Base-by-base conservation (phyloP, 2,797 vertebrate species). In the Kryptopterus vitreolus region DNA sequence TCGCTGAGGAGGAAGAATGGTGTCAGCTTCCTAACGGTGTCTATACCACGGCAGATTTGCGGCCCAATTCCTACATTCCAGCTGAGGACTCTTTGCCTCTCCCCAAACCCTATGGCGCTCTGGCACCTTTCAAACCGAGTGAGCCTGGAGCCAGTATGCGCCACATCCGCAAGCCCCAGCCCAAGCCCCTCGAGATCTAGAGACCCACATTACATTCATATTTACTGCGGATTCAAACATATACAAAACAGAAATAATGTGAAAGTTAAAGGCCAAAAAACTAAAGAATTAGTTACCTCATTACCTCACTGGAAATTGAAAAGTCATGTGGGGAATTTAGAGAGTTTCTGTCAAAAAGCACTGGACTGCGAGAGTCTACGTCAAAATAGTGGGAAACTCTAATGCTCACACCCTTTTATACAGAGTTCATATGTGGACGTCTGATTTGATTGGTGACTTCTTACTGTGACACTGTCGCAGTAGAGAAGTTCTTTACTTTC, bases 41-140 rank as follows among this genome's bases (percentile, higher is more conserved):
- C 59, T 91, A 80, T 85, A 95, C 92, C 0, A 95, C 94, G 0
- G 95, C 95, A 0, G 92, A 95, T 62, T 82, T 81, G 2, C 94
- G 96, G 2, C 96, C 96, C 7, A 92, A 87, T 0, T 92, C 95
- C 10, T 97, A 96, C 81, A 85, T 95, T 78, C 96, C 95, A 0
- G 76, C 88, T 5, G 88, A 87, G 0, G 88, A 84, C 57, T 22
- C n/a, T 0, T 93, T 97, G 29, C 95, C 94, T 0, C 59, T 96
- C 78, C 94, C 95, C 0, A 94, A 86, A 87, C 95, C 96, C 0
- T 96, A 95, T 0, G 92, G 96, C 0, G 91, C 92, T 10, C 83
- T 90, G 84, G 89, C 95, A 84, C 96, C 96, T 4, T 96, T 96
- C 88, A 96, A 95, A 76, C 95, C 95, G 22, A 87, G 82, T 0